Percentiles rank a stretch among this genome's conserved stretches.
Evolutionary conservation across 2,888 invertebrate species (phyloP).

Genomic region (Lycaena phlaeas): DNA sequence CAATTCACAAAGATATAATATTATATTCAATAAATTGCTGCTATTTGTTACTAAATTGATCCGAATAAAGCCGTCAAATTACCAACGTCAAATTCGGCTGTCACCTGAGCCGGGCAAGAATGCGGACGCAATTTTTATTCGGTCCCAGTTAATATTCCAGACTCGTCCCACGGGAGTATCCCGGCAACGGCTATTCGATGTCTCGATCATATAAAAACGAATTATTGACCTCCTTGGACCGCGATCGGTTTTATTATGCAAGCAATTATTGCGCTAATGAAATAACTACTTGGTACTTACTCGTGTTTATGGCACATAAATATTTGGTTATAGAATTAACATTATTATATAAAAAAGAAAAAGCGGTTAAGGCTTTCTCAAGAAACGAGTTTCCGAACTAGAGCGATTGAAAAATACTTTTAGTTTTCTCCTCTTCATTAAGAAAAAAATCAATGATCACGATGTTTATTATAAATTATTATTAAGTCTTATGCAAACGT

Average conservation of each 20-base stretch:
- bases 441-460: too few relatives aligned
- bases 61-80: slow-evolving; percentile 64
- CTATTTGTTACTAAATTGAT: slow-evolving; percentile 49
- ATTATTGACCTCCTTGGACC: slow-evolving; percentile 27
- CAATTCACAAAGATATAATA: too few relatives aligned
- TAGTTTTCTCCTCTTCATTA: too few relatives aligned
- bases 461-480: too few relatives aligned
- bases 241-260: slow-evolving; percentile 1
- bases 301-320: too few relatives aligned
- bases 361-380: too few relatives aligned
- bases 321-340: too few relatives aligned
- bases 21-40: slow-evolving; percentile 18
- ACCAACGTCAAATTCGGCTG: slow-evolving; percentile 57
- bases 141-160: slow-evolving; percentile 61
- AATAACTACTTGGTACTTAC: not conserved
- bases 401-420: too few relatives aligned
- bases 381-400: too few relatives aligned
- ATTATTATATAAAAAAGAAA: too few relatives aligned
- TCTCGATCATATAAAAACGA: slow-evolving; percentile 38
- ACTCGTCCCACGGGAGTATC: slow-evolving; percentile 47
- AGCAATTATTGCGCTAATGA: not conserved
- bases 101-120: slow-evolving; percentile 52
- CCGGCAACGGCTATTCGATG: slow-evolving; percentile 46
- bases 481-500: too few relatives aligned
- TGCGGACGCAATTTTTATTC: slow-evolving; percentile 57